Evolutionary conservation across 2,797 vertebrate genomes (phyloP).

Genomic region (Clarias laeviceps): DNA sequence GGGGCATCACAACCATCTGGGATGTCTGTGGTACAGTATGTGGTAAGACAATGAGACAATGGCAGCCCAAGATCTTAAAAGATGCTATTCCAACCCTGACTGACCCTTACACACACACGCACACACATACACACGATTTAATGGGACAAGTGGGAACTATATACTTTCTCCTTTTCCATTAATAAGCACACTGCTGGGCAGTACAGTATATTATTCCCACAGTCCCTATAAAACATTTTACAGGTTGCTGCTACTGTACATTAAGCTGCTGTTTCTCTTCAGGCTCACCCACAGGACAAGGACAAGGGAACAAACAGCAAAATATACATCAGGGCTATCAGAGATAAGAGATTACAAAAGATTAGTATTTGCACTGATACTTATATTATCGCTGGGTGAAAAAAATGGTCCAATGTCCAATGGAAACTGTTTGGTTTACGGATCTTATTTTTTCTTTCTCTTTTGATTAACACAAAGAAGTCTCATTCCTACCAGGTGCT

Average conservation of each 20-base stretch:
- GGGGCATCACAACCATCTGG: too few species aligned
- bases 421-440: not conserved
- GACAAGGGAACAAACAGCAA: not conserved
- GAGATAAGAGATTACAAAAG: not conserved
- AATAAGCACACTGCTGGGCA: constrained; percentile 21
- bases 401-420: not conserved
- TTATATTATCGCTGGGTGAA: not conserved
- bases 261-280: constrained; percentile 15
- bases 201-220: constrained; percentile 28
- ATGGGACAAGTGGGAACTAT: constrained; percentile 25
- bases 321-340: not conserved
- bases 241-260: constrained; percentile 25
- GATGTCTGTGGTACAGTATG: not conserved
- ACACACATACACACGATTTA: not conserved
- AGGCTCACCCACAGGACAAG: constrained; percentile 12
- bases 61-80: not conserved
- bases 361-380: not conserved
- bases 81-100: constrained; percentile 10
- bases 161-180: constrained; percentile 29
- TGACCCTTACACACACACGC: constrained; percentile 19
- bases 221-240: constrained; percentile 33
- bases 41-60: not conserved
- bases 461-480: not conserved
- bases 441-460: not conserved
- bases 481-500: not conserved